These are phyloP conservation scores for Chaetops frenatus DNA, from an alignment of 2,113 vertebrate genomes.

Conservation along the genomic window DNA sequence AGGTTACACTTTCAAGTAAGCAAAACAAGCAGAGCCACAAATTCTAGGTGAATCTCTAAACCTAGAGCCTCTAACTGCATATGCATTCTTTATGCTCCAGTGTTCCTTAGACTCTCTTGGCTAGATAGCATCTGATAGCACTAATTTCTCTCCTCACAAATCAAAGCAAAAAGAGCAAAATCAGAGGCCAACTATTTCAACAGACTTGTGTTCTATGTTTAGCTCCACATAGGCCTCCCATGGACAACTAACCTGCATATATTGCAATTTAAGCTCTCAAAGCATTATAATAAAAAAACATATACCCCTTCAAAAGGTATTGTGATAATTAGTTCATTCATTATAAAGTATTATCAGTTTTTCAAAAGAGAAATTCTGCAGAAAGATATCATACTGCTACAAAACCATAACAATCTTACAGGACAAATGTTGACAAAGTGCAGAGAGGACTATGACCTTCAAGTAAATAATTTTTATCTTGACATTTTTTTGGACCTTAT, in stretches of 20 bases:
- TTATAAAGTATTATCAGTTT: background rate
- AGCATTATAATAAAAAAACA: background rate
- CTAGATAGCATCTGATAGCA: background rate
- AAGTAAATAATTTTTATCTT: constrained; percentile 18
- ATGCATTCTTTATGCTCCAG: background rate
- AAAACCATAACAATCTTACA: background rate
- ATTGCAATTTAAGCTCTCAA: background rate
- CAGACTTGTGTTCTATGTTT: background rate
- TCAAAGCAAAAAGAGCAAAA: background rate
- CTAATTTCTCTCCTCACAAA: background rate
- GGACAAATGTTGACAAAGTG: constrained; percentile 12
- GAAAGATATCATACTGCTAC: background rate
- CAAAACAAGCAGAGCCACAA: background rate
- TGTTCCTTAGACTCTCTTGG: background rate
- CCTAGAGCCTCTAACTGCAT: background rate
- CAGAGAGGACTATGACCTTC: background rate
- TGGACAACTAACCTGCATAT: background rate
- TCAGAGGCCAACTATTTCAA: background rate
- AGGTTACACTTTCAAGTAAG: background rate
- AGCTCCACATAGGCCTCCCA: background rate
- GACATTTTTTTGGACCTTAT: constrained; percentile 35
- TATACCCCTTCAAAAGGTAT: background rate
- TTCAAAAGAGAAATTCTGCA: background rate
- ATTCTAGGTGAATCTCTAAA: background rate
- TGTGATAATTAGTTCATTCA: background rate